Percentiles rank a stretch among this genome's conserved stretches.
These are phyloP conservation scores for Parasteatoda lunata DNA, from an alignment of 2,888 invertebrate genomes.

Conservation along the genomic window DNA sequence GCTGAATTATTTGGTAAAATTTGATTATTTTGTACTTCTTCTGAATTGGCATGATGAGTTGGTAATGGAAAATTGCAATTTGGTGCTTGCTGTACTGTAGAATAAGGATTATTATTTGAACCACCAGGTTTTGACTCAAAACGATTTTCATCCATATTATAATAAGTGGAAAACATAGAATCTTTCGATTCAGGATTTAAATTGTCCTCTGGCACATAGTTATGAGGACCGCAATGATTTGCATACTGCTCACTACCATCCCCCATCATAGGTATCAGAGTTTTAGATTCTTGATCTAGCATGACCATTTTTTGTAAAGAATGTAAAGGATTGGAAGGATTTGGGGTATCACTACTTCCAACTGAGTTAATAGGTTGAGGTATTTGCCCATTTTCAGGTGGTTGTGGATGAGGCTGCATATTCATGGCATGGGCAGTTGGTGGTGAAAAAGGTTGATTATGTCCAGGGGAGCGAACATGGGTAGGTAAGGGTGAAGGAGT, in stretches of 20 bases:
- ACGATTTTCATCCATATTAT: slow-evolving; percentile 70
- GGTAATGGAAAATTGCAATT: slow-evolving; percentile 59
- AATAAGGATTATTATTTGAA: slow-evolving; percentile 41
- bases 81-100: slow-evolving; percentile 39
- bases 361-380: slow-evolving; percentile 25
- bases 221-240: slow-evolving; percentile 49
- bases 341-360: slow-evolving; percentile 23
- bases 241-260: slow-evolving; percentile 49
- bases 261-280: slow-evolving; percentile 37
- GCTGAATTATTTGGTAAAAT: slow-evolving; percentile 11
- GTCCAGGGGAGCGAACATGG: slow-evolving; percentile 67
- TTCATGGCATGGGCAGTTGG: slow-evolving; percentile 49
- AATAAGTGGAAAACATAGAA: slow-evolving; percentile 69
- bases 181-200: slow-evolving; percentile 59
- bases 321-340: slow-evolving; percentile 70
- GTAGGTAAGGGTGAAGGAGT: slow-evolving; percentile 69
- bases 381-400: slow-evolving; percentile 50
- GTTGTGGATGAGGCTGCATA: slow-evolving; percentile 46
- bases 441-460: slow-evolving; percentile 66
- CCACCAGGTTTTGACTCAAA: slow-evolving; percentile 67
- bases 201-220: slow-evolving; percentile 45
- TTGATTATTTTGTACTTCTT: slow-evolving; percentile 20
- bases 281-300: slow-evolving; percentile 63
- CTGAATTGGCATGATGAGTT: slow-evolving; percentile 32
- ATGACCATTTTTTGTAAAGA: slow-evolving; percentile 72